A percentile compares a stretch with the other conserved stretches of the same genome.
Conservation (phyloP, 2,113 vertebrate genomes). For the Peucedramus taeniatus region DNA sequence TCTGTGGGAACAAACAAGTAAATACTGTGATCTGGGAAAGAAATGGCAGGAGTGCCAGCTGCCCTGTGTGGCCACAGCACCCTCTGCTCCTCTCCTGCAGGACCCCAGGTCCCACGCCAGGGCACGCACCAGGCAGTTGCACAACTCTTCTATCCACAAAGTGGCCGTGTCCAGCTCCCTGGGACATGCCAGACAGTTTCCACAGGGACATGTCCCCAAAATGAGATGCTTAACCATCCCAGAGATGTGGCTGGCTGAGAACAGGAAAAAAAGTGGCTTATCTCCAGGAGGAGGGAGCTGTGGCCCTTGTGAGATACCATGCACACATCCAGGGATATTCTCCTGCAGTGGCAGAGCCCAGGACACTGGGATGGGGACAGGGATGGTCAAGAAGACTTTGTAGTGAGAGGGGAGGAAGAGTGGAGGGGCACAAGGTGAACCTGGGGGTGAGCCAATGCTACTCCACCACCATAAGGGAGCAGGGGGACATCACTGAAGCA, state of each 20-base stretch:
- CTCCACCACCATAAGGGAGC: not conserved
- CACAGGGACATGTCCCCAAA: not conserved
- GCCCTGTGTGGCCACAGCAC: not conserved
- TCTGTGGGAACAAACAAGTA: not conserved
- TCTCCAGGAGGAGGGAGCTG: not conserved
- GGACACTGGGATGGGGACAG: not conserved
- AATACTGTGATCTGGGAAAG: not conserved
- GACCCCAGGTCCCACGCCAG: rapidly evolving
- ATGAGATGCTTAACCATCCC: not conserved
- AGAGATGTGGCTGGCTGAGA: not conserved
- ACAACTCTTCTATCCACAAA: not conserved
- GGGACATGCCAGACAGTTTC: not conserved
- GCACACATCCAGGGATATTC: not conserved
- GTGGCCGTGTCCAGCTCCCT: not conserved
- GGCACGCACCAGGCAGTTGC: not conserved
- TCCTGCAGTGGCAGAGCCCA: not conserved
- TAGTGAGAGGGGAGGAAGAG: not conserved
- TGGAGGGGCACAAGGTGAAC: not conserved
- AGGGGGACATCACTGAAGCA: not conserved
- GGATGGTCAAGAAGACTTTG: not conserved
- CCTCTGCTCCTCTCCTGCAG: not conserved
- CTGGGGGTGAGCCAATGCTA: not conserved
- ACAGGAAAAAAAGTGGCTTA: not conserved
- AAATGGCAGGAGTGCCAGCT: not conserved
- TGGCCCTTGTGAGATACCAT: rapidly evolving